These are phyloP conservation scores for Cyprinodon diabolis DNA, from an alignment of 2,797 vertebrate species.

Conservation along the genomic window DNA sequence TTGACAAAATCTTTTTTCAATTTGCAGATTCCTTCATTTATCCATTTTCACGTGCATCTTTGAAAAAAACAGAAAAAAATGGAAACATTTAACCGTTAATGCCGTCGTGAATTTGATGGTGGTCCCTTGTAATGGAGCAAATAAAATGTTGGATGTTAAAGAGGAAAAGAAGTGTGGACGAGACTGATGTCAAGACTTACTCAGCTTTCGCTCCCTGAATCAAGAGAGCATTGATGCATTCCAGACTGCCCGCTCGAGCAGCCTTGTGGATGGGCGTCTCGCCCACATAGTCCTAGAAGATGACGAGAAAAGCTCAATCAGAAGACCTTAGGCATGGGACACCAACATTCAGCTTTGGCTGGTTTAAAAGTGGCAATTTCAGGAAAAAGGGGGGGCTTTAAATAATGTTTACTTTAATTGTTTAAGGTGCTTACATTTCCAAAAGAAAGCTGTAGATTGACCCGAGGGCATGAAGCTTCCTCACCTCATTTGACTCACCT, in stretches of 20 bases:
- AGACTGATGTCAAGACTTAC: constrained; percentile 87
- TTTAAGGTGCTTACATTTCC: not conserved
- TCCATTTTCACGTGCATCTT: not conserved
- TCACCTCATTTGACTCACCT: no score
- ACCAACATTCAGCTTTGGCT: not conserved
- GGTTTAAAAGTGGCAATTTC: no score
- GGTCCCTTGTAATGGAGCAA: constrained; percentile 74
- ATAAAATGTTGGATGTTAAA: constrained; percentile 64
- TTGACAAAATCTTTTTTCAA: not conserved
- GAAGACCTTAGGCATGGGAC: not conserved
- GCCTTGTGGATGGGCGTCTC: constrained; percentile 99
- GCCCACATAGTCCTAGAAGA: constrained; percentile 95
- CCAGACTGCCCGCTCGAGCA: constrained; percentile 97
- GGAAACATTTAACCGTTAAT: not conserved
- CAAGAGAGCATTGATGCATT: constrained; percentile 96
- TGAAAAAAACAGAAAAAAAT: not conserved
- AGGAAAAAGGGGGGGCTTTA: no score
- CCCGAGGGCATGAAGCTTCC: no score
- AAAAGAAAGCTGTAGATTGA: not conserved
- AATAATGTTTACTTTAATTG: no score
- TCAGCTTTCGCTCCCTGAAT: constrained; percentile 94
- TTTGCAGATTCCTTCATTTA: constrained; percentile 5
- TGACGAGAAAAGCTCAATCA: constrained; percentile 35
- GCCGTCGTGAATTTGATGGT: constrained; percentile 63
- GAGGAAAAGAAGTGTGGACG: constrained; percentile 60